Evolutionary conservation across 2,888 invertebrate species (phyloP).

Genomic region (Gisinianus flammeolus): DNA sequence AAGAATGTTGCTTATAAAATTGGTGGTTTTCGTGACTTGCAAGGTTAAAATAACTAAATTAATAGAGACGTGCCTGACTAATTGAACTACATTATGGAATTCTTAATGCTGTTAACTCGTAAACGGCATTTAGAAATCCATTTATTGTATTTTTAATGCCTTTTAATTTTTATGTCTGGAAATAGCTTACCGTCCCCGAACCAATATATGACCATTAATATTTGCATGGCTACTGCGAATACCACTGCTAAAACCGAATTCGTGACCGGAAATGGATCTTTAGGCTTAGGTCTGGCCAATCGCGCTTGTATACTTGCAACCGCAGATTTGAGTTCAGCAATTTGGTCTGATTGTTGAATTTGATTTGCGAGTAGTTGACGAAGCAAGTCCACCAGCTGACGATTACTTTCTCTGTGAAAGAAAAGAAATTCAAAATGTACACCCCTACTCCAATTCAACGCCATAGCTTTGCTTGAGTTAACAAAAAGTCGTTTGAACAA

Average conservation of each 20-base stretch:
- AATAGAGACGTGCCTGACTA: too few species aligned
- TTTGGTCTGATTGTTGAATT: slow-evolving; percentile 59
- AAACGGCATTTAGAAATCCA: too few species aligned
- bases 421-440: neutral
- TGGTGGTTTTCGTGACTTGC: too few species aligned
- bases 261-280: slow-evolving; percentile 58
- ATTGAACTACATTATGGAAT: too few species aligned
- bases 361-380: slow-evolving; percentile 58
- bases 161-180: slow-evolving; percentile 48
- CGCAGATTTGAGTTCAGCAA: slow-evolving; percentile 54
- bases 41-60: too few species aligned
- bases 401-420: slow-evolving; percentile 55
- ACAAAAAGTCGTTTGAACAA: slow-evolving; percentile 12
- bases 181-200: slow-evolving; percentile 58
- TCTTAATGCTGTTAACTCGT: too few species aligned
- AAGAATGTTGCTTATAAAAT: too few species aligned
- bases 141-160: slow-evolving; percentile 2
- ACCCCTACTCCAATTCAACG: too few species aligned
- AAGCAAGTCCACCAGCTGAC: slow-evolving; percentile 57
- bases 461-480: too few species aligned
- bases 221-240: slow-evolving; percentile 57
- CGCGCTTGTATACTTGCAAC: slow-evolving; percentile 57
- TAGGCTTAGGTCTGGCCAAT: slow-evolving; percentile 53
- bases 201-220: slow-evolving; percentile 54
- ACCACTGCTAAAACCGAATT: slow-evolving; percentile 56